Percentiles rank a stretch among this genome's conserved stretches.
Conservation (phyloP, 2,888 invertebrate species). For the Agrotis clavis region DNA sequence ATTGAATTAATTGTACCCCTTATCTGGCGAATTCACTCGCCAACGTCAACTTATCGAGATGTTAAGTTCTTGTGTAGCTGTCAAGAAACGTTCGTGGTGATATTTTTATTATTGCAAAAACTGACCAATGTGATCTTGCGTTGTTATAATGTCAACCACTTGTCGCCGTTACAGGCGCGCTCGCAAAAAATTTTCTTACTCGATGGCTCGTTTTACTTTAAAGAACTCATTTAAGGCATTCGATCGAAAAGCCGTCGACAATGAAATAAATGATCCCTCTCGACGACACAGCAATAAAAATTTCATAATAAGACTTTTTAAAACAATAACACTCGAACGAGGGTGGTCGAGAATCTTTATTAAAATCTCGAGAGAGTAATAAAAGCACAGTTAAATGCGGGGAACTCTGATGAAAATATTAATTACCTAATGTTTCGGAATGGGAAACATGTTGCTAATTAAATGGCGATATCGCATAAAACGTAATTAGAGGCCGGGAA, state of each 20-base stretch:
- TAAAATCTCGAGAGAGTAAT: constrained; percentile 90
- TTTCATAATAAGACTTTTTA: constrained; percentile 85
- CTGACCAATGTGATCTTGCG: constrained; percentile 67
- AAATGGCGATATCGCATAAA: constrained; percentile 91
- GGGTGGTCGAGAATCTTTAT: constrained; percentile 90
- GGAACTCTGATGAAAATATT: constrained; percentile 90
- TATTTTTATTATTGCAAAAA: constrained; percentile 81
- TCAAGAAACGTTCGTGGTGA: constrained; percentile 71
- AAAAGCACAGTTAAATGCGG: constrained; percentile 90
- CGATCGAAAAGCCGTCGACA: constrained; percentile 79
- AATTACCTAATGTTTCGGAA: constrained; percentile 91
- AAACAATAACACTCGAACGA: constrained; percentile 86
- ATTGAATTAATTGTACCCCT: constrained; percentile 85
- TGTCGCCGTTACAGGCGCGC: constrained; percentile 64
- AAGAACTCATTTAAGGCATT: constrained; percentile 72
- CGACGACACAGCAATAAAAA: constrained; percentile 80
- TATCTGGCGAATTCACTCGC: constrained; percentile 81
- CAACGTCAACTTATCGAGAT: constrained; percentile 74
- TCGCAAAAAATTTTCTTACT: constrained; percentile 66
- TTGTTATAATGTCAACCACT: constrained; percentile 72
- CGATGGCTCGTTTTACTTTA: constrained; percentile 69
- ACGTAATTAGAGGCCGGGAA: constrained; percentile 90
- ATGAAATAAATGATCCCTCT: constrained; percentile 78
- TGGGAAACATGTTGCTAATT: constrained; percentile 91
- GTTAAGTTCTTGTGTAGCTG: constrained; percentile 74